Percentiles rank a stretch among this genome's conserved stretches.
These are phyloP conservation scores for Nymphalis urticae DNA, from an alignment of 2,888 invertebrate genomes.

Conservation along the genomic window DNA sequence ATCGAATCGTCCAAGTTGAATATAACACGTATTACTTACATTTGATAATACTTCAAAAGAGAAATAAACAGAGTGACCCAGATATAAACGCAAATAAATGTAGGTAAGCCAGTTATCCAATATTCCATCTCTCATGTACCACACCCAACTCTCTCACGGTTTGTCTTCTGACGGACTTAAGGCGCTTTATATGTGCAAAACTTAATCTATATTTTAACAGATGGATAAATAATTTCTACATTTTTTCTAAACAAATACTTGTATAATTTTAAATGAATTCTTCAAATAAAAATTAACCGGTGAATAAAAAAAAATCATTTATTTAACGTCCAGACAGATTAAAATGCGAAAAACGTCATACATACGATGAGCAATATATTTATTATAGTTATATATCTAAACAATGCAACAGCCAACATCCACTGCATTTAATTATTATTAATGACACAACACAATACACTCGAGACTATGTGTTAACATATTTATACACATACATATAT, in stretches of 20 bases:
- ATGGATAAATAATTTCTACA: background rate
- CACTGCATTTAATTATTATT: too few relatives aligned
- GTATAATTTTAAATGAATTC: too few relatives aligned
- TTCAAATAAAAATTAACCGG: too few relatives aligned
- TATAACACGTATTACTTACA: background rate
- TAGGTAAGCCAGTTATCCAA: constrained; percentile 12
- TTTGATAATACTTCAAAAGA: background rate
- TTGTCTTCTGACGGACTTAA: constrained; percentile 14
- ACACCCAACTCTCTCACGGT: constrained; percentile 36
- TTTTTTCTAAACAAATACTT: too few relatives aligned
- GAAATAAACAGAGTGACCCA: constrained; percentile 19
- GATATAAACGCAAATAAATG: constrained; percentile 15
- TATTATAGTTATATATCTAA: too few relatives aligned
- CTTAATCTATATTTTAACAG: background rate
- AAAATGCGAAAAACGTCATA: too few relatives aligned
- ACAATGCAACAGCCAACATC: too few relatives aligned
- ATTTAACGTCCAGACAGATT: too few relatives aligned
- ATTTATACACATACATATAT: background rate
- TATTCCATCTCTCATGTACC: constrained; percentile 17
- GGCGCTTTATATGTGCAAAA: constrained; percentile 15
- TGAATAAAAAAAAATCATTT: too few relatives aligned
- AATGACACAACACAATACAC: too few relatives aligned
- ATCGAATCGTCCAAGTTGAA: background rate
- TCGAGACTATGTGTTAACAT: too few relatives aligned
- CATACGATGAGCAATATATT: too few relatives aligned